These are phyloP conservation scores for Mungos mungo DNA, from an alignment of 2,113 vertebrate genomes.

Conservation along the genomic window DNA sequence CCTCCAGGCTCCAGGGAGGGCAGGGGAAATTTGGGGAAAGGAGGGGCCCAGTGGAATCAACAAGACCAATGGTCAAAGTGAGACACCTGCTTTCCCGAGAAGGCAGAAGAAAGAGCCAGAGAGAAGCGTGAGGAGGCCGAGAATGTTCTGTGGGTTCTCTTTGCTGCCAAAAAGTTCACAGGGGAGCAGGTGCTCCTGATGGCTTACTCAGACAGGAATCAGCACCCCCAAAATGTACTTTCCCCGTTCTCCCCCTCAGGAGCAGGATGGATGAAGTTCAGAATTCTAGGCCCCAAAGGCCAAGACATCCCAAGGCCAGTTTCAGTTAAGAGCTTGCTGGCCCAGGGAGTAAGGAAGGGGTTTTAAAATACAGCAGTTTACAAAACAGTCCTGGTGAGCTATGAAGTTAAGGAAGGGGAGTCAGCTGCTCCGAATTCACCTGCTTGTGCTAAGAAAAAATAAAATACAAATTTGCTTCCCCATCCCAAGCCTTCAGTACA, in stretches of 20 bases:
- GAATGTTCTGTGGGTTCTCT: not conserved
- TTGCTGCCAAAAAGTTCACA: slow-evolving; percentile 20
- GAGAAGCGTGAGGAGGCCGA: not conserved
- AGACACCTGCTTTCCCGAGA: slow-evolving; percentile 65
- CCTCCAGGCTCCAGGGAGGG: not conserved
- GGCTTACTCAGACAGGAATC: slow-evolving; percentile 37
- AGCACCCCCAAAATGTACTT: not conserved
- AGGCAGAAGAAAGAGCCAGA: not conserved
- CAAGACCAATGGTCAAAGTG: not conserved
- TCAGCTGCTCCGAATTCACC: slow-evolving; percentile 75
- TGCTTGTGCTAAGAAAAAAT: slow-evolving; percentile 75
- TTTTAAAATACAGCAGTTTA: slow-evolving; percentile 87
- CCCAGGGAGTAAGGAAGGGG: slow-evolving; percentile 57
- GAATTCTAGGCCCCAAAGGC: slow-evolving; percentile 12
- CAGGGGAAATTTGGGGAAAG: not conserved
- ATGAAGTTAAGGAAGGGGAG: not conserved
- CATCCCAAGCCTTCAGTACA: slow-evolving; percentile 66
- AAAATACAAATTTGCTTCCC: slow-evolving; percentile 66
- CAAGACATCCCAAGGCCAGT: not conserved
- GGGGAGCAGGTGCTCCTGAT: not conserved
- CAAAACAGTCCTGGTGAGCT: slow-evolving; percentile 77
- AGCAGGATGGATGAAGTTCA: slow-evolving; percentile 29
- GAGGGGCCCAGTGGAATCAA: not conserved
- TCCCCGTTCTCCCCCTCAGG: not conserved
- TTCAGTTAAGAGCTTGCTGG: slow-evolving; percentile 46